Evolutionary conservation across 2,113 vertebrate species (phyloP).

Genomic region (Haemorhous mexicanus): DNA sequence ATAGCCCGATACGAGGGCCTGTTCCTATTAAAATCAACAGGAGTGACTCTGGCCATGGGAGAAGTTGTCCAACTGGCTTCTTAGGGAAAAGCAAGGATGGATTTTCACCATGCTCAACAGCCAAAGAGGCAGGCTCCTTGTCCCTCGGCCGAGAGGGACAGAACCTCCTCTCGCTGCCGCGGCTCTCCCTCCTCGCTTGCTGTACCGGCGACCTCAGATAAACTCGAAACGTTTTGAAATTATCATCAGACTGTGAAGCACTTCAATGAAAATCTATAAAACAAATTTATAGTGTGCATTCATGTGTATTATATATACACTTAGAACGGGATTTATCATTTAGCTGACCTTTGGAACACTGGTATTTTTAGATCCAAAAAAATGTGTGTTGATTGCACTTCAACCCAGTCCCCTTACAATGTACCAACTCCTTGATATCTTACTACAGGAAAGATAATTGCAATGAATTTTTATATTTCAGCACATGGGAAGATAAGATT

Average conservation of each 20-base stretch:
- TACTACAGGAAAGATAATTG: constrained; percentile 59
- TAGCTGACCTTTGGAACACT: constrained; percentile 52
- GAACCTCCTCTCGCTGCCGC: neutral
- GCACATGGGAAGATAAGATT: constrained; percentile 66
- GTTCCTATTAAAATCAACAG: neutral
- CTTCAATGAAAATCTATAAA: constrained; percentile 64
- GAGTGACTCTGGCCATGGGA: neutral
- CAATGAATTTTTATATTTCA: constrained; percentile 68
- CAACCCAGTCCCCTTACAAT: neutral
- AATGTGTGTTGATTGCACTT: constrained; percentile 26
- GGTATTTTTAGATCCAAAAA: constrained; percentile 59
- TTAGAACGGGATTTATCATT: constrained; percentile 54
- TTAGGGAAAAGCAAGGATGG: neutral
- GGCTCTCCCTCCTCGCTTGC: neutral
- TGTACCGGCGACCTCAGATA: constrained; percentile 32
- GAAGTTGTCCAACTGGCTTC: neutral
- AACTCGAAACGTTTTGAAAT: constrained; percentile 20
- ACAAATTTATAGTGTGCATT: constrained; percentile 55
- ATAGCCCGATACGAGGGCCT: neutral
- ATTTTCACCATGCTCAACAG: neutral
- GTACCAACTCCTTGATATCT: constrained; percentile 41
- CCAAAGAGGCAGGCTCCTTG: neutral
- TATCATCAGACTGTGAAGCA: constrained; percentile 49
- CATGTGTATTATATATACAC: constrained; percentile 35
- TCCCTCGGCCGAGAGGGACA: neutral